A percentile compares a stretch with the other conserved stretches of the same genome.
phyloP scores from a whole-genome alignment of 2,888 invertebrate species.

The Mimumesa dahlbomi region DNA sequence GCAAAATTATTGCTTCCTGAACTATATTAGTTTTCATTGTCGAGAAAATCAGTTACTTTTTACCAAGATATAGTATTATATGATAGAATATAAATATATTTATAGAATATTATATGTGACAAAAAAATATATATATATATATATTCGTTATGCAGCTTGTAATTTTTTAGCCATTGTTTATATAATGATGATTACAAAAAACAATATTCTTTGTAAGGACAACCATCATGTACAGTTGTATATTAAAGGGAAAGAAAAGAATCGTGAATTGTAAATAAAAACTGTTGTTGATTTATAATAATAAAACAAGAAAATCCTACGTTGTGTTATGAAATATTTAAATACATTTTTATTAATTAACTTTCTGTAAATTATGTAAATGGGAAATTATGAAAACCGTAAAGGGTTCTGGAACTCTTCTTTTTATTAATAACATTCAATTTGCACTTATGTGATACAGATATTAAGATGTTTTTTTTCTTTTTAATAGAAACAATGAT shows the following conservation, averaged over 20 bases:
- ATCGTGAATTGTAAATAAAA: slow-evolving; percentile 17
- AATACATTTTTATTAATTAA: no score
- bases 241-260: slow-evolving; percentile 26
- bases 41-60: slow-evolving; percentile 39
- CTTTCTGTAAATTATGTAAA: no score
- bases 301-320: slow-evolving; percentile 7
- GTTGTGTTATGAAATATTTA: no score
- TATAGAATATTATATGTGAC: slow-evolving; percentile 15
- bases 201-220: slow-evolving; percentile 32
- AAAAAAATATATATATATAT: slow-evolving; percentile 22
- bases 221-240: slow-evolving; percentile 21
- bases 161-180: slow-evolving; percentile 20
- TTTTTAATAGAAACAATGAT: slow-evolving; percentile 33
- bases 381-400: not conserved
- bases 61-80: slow-evolving; percentile 34
- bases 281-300: slow-evolving; percentile 20
- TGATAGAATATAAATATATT: slow-evolving; percentile 27
- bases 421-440: slow-evolving; percentile 46
- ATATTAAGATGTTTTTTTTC: slow-evolving; percentile 24
- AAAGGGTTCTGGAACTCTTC: slow-evolving; percentile 10
- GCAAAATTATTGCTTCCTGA: not conserved
- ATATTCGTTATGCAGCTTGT: slow-evolving; percentile 21
- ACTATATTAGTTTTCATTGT: slow-evolving; percentile 26
- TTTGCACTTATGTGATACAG: slow-evolving; percentile 32
- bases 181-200: slow-evolving; percentile 12